These are phyloP conservation scores for Pollimyrus isidori DNA, from an alignment of 2,113 vertebrate species.

Conservation along the genomic window DNA sequence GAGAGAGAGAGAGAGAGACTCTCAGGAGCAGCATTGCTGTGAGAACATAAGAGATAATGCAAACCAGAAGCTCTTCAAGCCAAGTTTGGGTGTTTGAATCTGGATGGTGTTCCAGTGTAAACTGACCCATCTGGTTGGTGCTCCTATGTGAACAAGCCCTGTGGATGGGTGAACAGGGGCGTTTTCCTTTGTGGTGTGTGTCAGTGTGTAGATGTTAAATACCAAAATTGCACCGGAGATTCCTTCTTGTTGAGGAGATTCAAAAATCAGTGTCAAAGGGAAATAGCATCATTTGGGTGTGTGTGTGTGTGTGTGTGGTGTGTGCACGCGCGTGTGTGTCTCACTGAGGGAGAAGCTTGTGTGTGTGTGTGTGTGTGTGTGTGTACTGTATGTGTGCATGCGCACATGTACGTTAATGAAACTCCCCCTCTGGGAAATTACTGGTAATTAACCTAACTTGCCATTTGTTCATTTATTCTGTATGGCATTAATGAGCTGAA, in stretches of 20 bases:
- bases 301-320: neutral
- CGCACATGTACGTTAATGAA: slow-evolving; percentile 28
- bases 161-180: neutral
- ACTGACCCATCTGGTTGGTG: neutral
- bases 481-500: slow-evolving; percentile 39
- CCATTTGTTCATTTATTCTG: slow-evolving; percentile 52
- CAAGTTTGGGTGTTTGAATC: neutral
- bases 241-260: neutral
- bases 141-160: neutral
- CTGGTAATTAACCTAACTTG: slow-evolving; percentile 54
- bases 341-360: neutral
- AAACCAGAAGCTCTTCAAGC: neutral
- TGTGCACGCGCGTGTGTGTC: neutral
- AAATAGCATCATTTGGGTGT: neutral
- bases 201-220: neutral
- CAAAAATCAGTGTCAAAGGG: neutral
- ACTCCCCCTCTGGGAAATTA: slow-evolving; percentile 38
- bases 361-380: neutral
- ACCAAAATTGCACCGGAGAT: neutral
- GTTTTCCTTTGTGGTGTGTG: slow-evolving; percentile 29
- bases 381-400: neutral
- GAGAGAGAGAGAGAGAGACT: neutral
- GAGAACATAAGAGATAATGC: slow-evolving; percentile 43
- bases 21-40: neutral
- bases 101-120: neutral